A percentile compares a stretch with the other conserved stretches of the same genome.
Conservation (phyloP, 2,888 invertebrate genomes). For the Xestia sexstrigata region DNA sequence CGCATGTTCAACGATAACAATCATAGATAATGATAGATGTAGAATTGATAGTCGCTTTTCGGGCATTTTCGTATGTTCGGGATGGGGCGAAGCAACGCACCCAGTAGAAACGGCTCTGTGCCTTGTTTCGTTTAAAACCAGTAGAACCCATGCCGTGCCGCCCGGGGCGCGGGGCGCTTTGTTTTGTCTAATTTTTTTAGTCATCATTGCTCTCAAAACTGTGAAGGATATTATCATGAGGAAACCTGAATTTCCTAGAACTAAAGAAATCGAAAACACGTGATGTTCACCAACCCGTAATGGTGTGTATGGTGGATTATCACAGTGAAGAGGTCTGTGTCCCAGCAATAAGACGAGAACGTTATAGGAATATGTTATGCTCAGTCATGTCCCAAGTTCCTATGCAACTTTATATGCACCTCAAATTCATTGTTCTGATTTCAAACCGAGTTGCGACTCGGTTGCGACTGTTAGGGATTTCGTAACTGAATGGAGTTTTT, state of each 20-base stretch:
- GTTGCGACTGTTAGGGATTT: conserved; percentile 14
- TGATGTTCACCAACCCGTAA: not conserved
- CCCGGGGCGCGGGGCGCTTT: not conserved
- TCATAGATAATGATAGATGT: conserved; percentile 7
- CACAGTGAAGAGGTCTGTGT: not conserved
- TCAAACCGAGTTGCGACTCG: conserved; percentile 4
- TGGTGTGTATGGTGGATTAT: not conserved
- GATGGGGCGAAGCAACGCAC: not conserved
- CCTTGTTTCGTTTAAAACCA: not conserved
- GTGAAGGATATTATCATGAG: not conserved
- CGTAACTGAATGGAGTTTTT: conserved; percentile 16
- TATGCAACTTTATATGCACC: not conserved
- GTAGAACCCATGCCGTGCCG: not conserved
- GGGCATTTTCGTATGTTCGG: not conserved
- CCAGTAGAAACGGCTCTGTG: not conserved
- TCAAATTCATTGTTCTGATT: conserved; percentile 14
- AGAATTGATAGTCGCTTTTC: not conserved
- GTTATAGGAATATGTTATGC: not conserved
- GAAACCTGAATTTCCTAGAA: not conserved
- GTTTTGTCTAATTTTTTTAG: not conserved
- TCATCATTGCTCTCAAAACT: not conserved
- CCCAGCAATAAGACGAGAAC: not conserved
- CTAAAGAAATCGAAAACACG: not conserved
- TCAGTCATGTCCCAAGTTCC: not conserved
- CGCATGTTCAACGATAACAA: conserved; percentile 22